Evolutionary conservation across 2,113 vertebrate species (phyloP).

Genomic region (Tursiops truncatus): DNA sequence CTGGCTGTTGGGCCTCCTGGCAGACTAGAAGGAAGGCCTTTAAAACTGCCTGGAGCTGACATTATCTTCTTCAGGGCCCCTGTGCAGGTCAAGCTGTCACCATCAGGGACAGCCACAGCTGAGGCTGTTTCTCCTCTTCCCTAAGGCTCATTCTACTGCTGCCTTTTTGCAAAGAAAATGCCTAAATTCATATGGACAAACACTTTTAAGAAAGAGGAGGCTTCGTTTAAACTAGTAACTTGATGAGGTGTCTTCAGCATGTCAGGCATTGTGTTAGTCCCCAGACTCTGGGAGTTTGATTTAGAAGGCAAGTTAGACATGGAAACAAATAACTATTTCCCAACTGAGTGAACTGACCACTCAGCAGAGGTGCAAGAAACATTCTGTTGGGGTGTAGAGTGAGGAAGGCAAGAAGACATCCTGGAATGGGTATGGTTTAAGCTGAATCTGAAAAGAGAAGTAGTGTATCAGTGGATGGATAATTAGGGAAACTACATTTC

Average conservation of each 20-base stretch:
- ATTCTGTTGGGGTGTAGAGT: not conserved
- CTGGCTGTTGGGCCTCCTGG: not conserved
- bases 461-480: not conserved
- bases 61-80: not conserved
- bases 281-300: not conserved
- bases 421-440: not conserved
- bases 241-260: not conserved
- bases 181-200: not conserved
- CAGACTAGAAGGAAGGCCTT: not conserved
- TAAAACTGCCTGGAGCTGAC: not conserved
- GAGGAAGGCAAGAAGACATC: not conserved
- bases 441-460: not conserved
- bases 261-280: not conserved
- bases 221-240: not conserved
- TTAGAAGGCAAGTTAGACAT: not conserved
- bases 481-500: not conserved
- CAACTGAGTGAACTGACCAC: not conserved
- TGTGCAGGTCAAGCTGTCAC: not conserved
- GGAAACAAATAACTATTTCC: not conserved
- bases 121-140: not conserved
- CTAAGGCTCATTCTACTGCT: not conserved
- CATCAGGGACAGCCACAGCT: not conserved
- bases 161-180: slow-evolving; percentile 10
- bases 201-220: not conserved
- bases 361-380: not conserved